A percentile compares a stretch with the other conserved stretches of the same genome.
Conservation (phyloP, 2,113 vertebrate species). For the Oxygymnocypris stewartii region DNA sequence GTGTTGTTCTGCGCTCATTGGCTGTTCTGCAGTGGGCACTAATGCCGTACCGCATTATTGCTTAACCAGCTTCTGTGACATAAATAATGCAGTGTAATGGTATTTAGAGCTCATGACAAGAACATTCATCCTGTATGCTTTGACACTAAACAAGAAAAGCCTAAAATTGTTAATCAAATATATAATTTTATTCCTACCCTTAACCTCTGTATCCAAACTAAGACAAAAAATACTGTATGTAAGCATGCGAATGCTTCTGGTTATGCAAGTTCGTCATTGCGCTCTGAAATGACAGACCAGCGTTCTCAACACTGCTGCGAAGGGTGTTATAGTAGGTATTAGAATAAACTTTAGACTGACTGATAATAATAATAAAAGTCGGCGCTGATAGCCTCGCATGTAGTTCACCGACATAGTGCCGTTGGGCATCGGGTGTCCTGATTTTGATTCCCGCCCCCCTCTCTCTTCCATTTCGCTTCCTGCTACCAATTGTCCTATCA, state of each 20-base stretch:
- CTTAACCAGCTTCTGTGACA: constrained; percentile 33
- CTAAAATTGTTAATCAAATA: neutral
- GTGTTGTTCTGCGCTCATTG: constrained; percentile 34
- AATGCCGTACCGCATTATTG: neutral
- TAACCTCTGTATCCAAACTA: neutral
- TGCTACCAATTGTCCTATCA: too few species aligned
- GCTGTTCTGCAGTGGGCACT: constrained; percentile 29
- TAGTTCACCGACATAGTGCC: too few species aligned
- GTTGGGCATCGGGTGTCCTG: too few species aligned
- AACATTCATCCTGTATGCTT: neutral
- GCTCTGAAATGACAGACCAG: neutral
- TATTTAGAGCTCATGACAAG: constrained; percentile 42
- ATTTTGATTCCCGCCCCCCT: too few species aligned
- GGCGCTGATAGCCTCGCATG: too few species aligned
- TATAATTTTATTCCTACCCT: neutral
- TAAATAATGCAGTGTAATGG: constrained; percentile 47
- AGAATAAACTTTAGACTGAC: neutral
- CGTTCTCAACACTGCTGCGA: neutral
- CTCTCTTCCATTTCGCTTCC: too few species aligned
- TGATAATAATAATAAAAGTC: too few species aligned
- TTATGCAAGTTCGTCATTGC: neutral
- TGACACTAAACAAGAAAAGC: constrained; percentile 31
- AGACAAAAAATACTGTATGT: neutral
- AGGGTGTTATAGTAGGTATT: neutral
- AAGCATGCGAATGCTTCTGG: neutral